Evolutionary conservation across 2,113 vertebrate species (phyloP).

Genomic region (Crotalus helleri): DNA sequence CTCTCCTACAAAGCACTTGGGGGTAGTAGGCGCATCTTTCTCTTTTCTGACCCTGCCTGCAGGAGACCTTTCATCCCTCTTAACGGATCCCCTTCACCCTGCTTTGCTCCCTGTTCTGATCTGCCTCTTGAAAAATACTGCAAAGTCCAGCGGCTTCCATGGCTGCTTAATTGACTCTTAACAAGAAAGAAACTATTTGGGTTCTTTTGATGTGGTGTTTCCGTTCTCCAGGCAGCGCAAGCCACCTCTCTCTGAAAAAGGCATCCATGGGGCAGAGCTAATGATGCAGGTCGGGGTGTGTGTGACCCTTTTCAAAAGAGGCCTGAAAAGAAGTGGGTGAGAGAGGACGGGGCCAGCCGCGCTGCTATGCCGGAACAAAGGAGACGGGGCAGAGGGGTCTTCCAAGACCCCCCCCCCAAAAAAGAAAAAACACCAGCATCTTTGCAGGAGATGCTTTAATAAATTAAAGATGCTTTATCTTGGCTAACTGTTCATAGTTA

Average conservation of each 20-base stretch:
- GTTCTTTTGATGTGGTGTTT: background rate
- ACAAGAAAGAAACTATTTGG: background rate
- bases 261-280: background rate
- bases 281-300: background rate
- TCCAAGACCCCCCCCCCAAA: slow-evolving; percentile 24
- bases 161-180: background rate
- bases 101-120: too few relatives aligned
- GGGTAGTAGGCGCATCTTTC: background rate
- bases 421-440: background rate
- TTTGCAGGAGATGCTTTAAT: slow-evolving; percentile 34
- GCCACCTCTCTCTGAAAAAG: background rate
- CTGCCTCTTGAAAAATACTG: background rate
- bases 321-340: background rate
- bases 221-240: background rate
- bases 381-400: slow-evolving; percentile 30
- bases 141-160: background rate
- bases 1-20: background rate
- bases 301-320: background rate
- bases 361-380: background rate
- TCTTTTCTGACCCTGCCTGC: background rate
- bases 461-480: slow-evolving; percentile 47
- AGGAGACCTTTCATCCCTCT: background rate
- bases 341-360: background rate
- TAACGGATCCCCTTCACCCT: background rate
- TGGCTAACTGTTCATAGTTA: slow-evolving; percentile 37